Conservation (phyloP, 2,797 vertebrate species). For the Eutrigla gurnardus region DNA sequence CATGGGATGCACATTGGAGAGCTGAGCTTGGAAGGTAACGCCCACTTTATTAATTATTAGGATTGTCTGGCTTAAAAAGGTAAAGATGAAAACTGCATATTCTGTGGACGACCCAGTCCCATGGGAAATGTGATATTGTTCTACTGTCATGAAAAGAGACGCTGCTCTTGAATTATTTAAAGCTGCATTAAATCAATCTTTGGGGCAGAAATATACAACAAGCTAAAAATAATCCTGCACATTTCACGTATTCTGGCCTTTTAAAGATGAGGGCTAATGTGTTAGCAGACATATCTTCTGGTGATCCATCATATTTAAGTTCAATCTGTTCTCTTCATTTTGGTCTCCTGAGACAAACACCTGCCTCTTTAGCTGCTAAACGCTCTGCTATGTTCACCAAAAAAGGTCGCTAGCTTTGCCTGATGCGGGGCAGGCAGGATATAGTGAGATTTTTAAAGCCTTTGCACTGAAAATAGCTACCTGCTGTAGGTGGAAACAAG, state of each 20-base stretch:
- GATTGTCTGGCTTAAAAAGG: not conserved
- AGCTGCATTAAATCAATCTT: not conserved
- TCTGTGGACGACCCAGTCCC: not conserved
- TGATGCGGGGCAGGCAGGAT: not conserved
- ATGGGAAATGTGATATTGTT: not conserved
- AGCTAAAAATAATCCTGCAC: not conserved
- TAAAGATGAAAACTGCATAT: not conserved
- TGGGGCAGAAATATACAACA: not conserved
- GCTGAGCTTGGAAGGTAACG: not conserved
- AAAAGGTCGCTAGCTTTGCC: not conserved
- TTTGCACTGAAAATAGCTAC: not conserved
- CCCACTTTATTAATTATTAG: conserved; percentile 5
- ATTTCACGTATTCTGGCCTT: not conserved
- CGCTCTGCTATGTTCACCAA: not conserved
- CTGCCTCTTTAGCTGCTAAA: not conserved
- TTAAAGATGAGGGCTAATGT: not conserved
- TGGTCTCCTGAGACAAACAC: not conserved
- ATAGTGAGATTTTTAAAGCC: not conserved
- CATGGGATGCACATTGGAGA: not conserved
- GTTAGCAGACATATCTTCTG: not conserved
- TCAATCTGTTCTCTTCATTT: not conserved
- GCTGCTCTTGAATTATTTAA: not conserved
- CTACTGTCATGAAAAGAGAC: not conserved
- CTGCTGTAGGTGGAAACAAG: not conserved
- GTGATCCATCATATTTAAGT: not conserved